Conservation (phyloP, 2,113 vertebrate species). For the Eulacestoma nigropectus region DNA sequence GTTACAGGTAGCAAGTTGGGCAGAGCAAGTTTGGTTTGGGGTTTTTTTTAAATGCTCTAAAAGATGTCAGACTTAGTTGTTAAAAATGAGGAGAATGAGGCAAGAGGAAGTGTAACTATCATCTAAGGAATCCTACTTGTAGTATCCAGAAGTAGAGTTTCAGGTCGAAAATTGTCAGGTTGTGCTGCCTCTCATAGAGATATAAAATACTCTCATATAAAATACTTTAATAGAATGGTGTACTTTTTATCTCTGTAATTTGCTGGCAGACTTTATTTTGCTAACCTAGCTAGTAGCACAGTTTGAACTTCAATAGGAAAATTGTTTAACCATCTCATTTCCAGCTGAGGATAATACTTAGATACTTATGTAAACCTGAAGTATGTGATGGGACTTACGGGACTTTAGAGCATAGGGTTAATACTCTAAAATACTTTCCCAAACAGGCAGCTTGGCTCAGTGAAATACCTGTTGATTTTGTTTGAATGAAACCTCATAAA, state of each 20-base stretch:
- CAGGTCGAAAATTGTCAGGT: background rate
- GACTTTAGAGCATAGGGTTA: background rate
- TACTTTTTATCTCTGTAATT: background rate
- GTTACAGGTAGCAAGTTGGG: background rate
- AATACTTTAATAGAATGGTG: background rate
- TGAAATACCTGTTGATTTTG: background rate
- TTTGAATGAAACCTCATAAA: background rate
- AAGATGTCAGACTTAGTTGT: background rate
- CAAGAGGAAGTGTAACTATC: background rate
- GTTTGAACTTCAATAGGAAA: background rate
- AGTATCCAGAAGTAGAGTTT: background rate
- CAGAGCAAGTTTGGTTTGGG: background rate
- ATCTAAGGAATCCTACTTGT: background rate
- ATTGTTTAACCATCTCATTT: background rate
- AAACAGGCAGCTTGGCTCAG: background rate
- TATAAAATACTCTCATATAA: background rate
- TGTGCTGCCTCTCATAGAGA: accelerated
- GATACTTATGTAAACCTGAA: background rate
- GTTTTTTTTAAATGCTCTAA: background rate
- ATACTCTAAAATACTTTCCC: background rate
- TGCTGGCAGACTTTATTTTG: background rate
- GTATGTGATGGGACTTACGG: background rate
- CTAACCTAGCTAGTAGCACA: background rate
- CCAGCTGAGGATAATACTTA: background rate
- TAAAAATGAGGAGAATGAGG: background rate